These are phyloP conservation scores for Poeciliopsis turrubarensis DNA, from an alignment of 2,113 vertebrate genomes.

Conservation along the genomic window DNA sequence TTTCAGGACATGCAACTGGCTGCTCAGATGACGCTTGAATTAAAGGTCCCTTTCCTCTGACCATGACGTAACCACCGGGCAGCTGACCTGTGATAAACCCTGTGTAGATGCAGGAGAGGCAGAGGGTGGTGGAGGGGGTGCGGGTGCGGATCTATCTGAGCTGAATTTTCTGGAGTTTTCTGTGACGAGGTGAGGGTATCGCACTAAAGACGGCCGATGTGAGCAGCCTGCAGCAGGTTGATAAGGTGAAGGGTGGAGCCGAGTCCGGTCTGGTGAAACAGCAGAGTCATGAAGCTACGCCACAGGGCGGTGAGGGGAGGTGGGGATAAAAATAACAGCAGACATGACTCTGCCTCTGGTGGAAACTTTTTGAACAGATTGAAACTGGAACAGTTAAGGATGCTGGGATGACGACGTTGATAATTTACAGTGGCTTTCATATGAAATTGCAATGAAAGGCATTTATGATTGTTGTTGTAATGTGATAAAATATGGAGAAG, in stretches of 20 bases:
- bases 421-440: too few relatives aligned
- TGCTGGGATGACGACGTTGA: too few relatives aligned
- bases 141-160: constrained; percentile 26
- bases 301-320: neutral
- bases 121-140: neutral
- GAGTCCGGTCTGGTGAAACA: constrained; percentile 24
- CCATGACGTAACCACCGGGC: constrained; percentile 23
- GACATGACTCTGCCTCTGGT: too few relatives aligned
- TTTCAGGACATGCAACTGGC: neutral
- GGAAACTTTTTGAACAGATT: too few relatives aligned
- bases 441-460: too few relatives aligned
- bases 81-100: constrained; percentile 26
- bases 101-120: too few relatives aligned
- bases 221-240: constrained; percentile 63
- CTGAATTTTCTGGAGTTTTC: constrained; percentile 8
- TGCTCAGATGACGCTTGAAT: neutral
- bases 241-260: constrained; percentile 77
- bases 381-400: too few relatives aligned
- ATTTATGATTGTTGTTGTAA: too few relatives aligned
- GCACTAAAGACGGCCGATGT: constrained; percentile 24
- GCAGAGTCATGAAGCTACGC: constrained; percentile 22
- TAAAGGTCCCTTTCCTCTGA: neutral
- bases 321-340: neutral
- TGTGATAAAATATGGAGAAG: too few relatives aligned
- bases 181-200: constrained; percentile 29